Conservation (phyloP, 2,797 vertebrate species). For the Betta splendens region DNA sequence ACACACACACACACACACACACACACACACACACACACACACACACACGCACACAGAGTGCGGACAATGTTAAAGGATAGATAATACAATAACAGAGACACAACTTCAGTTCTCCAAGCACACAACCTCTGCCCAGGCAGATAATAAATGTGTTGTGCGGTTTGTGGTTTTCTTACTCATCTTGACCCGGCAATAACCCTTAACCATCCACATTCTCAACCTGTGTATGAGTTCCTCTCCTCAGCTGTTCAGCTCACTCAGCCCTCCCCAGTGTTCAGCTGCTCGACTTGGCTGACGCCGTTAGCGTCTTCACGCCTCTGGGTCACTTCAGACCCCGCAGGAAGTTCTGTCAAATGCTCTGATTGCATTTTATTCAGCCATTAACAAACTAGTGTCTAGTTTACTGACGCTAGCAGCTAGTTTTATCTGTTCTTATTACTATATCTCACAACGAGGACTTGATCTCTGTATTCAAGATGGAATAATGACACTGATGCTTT, state of each 20-base stretch:
- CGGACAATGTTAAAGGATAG: too few species aligned
- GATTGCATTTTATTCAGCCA: slow-evolving; percentile 3
- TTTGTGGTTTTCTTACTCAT: slow-evolving; percentile 42
- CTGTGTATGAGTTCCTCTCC: slow-evolving; percentile 18
- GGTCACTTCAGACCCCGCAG: slow-evolving; percentile 9
- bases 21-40: too few species aligned
- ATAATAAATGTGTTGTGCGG: slow-evolving; percentile 15
- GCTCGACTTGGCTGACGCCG: slow-evolving; percentile 38
- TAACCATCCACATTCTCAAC: slow-evolving; percentile 48
- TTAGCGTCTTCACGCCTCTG: slow-evolving; percentile 18
- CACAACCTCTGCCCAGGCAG: background rate
- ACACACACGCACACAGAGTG: slow-evolving; percentile 17
- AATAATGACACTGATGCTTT: background rate
- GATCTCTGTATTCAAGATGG: slow-evolving; percentile 1
- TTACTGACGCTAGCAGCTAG: background rate
- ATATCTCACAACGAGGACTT: background rate
- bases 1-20: slow-evolving; percentile 18
- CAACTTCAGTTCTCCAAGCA: background rate
- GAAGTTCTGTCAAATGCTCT: slow-evolving; percentile 19
- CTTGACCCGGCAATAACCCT: slow-evolving; percentile 61
- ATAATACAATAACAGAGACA: slow-evolving; percentile 7
- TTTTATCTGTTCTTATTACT: background rate
- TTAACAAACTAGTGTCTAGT: slow-evolving; percentile 10
- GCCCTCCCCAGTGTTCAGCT: slow-evolving; percentile 35
- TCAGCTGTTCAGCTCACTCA: slow-evolving; percentile 74